Evolutionary conservation across 2,797 vertebrate species (phyloP), one percentile per base, ranked within the genome.

Genomic region (Perodicticus potto): DNA sequence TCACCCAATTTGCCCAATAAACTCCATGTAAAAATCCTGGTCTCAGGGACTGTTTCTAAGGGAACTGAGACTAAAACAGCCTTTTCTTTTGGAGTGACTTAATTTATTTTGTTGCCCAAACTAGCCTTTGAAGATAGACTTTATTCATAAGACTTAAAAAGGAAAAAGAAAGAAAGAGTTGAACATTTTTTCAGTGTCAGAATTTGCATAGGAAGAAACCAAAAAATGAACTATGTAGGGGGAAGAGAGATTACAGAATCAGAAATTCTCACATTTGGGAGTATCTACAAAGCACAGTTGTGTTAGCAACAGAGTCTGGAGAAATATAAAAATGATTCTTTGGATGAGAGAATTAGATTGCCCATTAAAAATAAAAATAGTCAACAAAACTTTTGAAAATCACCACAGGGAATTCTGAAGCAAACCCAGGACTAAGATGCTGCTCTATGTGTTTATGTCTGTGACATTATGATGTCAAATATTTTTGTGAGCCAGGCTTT

Each of bases 31-130:
- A 57, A 77, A 19, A 83, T 40, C 19, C 16, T 34, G 27, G 17
- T 61, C 57, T 86, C 27, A 37, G 49, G 17, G 20, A 78, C 40
- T 80, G 29, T 34, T 57, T 89, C 85, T 22, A 65, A 4, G 34
- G 12, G 25, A 83, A 49, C 11, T 16, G 65, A 67, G 32, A 72
- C 5, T 45, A 86, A 82, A 17, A 16, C 14, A 55, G 16, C 0
- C 65, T 80, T 65, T 67, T 53, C 65, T 67, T 55, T 37, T 3
- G 8, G 19, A 17, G 27, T 45, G 84, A 37, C 73, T 89, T 61
- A 59, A 78, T 95, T 49, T 57, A 49, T 82, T 89, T 89, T 57
- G 45, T n/a, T 82, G 27, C 32, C 80, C 55, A 92, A 84, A 61
- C 45, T 77, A 88, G 29, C 37, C 14, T 6, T 82, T 27, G 27